Conservation (phyloP, 1,140 invertebrate species). For the Mamestra configurata region DNA sequence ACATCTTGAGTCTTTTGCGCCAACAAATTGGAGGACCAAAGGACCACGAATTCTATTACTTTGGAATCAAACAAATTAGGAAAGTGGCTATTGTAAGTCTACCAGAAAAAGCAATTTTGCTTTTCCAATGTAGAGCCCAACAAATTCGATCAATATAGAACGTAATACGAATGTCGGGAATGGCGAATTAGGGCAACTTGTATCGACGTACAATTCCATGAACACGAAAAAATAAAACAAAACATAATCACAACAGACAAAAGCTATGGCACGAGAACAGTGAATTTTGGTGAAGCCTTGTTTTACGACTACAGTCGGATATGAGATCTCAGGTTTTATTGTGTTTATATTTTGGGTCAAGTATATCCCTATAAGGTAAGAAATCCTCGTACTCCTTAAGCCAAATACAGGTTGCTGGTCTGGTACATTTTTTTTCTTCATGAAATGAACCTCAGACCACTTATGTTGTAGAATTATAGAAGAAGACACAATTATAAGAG, state of each 20-base stretch:
- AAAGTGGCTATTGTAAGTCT: background rate
- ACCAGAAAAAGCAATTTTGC: background rate
- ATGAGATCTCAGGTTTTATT: conserved; percentile 25
- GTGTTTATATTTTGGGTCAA: conserved; percentile 22
- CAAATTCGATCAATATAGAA: conserved; percentile 5
- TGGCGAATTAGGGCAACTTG: conserved; percentile 25
- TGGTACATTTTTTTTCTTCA: background rate
- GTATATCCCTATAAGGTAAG: conserved; percentile 9
- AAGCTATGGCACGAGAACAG: conserved; percentile 27
- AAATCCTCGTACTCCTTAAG: background rate
- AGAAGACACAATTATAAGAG: background rate
- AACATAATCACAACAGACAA: conserved; percentile 32
- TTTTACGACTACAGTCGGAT: conserved; percentile 19
- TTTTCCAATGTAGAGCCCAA: background rate
- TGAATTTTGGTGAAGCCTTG: conserved; percentile 29
- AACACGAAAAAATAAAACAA: conserved; percentile 40
- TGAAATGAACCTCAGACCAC: background rate
- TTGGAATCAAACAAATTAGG: background rate
- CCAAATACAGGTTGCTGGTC: background rate
- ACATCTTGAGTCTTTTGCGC: no score
- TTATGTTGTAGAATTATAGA: background rate
- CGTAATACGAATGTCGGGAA: conserved; percentile 25
- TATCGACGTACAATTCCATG: conserved; percentile 20
- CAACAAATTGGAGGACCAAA: no score
- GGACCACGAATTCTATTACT: no score